Evolutionary conservation across 2,888 invertebrate species (phyloP).

Genomic region (Agriopis marginaria): DNA sequence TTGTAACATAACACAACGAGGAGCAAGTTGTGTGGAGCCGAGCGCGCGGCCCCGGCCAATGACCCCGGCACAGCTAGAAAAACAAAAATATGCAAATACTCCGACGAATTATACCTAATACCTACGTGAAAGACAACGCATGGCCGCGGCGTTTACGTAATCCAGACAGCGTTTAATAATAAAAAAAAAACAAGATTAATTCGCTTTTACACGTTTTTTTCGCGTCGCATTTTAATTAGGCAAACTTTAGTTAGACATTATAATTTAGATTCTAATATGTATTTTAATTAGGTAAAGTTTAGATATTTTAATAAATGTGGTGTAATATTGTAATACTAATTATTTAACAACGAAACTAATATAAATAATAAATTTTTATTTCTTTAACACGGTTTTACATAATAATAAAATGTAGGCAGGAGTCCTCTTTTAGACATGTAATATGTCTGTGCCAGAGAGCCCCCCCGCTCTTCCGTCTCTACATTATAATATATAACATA

Average conservation of each 20-base stretch:
- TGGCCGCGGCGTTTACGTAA: slow-evolving; percentile 22
- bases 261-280: background rate
- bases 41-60: slow-evolving; percentile 67
- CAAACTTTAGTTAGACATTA: background rate
- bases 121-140: slow-evolving; percentile 20
- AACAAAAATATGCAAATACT: slow-evolving; percentile 51
- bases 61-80: slow-evolving; percentile 63
- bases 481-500: too few relatives aligned
- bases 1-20: slow-evolving; percentile 19
- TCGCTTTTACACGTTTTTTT: slow-evolving; percentile 22
- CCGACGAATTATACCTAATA: slow-evolving; percentile 34
- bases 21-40: slow-evolving; percentile 47
- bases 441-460: too few relatives aligned
- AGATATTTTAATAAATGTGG: too few relatives aligned
- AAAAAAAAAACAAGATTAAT: slow-evolving; percentile 12
- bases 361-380: too few relatives aligned
- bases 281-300: slow-evolving; percentile 12
- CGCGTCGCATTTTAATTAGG: slow-evolving; percentile 21
- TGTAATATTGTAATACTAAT: too few relatives aligned
- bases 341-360: too few relatives aligned
- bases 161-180: slow-evolving; percentile 11
- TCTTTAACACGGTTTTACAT: too few relatives aligned
- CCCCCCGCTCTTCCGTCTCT: too few relatives aligned
- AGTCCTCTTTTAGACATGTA: too few relatives aligned
- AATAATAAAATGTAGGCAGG: too few relatives aligned